Evolutionary conservation across 2,797 vertebrate species (phyloP).

Genomic region (Myotis daubentonii): DNA sequence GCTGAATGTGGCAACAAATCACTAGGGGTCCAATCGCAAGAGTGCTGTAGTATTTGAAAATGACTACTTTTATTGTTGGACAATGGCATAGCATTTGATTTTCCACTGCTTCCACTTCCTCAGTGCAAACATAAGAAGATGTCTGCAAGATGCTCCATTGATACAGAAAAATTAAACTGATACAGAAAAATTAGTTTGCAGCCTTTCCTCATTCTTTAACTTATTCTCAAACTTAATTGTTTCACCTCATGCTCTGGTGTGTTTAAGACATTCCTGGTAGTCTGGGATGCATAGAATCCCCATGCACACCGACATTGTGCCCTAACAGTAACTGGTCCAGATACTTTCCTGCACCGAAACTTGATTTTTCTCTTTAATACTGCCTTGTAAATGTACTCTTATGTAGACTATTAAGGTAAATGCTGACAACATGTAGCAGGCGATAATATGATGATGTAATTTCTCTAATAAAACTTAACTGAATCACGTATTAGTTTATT

Average conservation of each 20-base stretch:
- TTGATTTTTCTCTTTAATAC: neutral
- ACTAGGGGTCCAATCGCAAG: neutral
- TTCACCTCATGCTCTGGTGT: neutral
- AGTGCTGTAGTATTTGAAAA: neutral
- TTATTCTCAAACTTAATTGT: neutral
- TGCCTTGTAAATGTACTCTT: neutral
- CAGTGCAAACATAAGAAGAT: neutral
- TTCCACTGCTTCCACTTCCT: neutral
- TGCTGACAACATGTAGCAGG: neutral
- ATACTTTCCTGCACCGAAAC: neutral
- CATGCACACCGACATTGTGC: rapidly evolving
- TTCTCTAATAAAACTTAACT: neutral
- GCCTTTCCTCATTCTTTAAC: neutral
- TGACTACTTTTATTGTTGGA: neutral
- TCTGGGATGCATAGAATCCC: neutral
- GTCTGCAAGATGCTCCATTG: neutral
- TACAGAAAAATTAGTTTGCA: too few species aligned
- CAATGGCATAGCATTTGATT: neutral
- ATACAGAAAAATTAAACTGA: neutral
- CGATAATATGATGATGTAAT: neutral
- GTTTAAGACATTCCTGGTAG: neutral
- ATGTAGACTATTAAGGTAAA: neutral
- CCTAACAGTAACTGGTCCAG: neutral
- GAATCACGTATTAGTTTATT: neutral
- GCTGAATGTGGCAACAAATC: neutral